These are phyloP conservation scores for Labeo catla DNA, from an alignment of 2,113 vertebrate genomes.

Conservation along the genomic window DNA sequence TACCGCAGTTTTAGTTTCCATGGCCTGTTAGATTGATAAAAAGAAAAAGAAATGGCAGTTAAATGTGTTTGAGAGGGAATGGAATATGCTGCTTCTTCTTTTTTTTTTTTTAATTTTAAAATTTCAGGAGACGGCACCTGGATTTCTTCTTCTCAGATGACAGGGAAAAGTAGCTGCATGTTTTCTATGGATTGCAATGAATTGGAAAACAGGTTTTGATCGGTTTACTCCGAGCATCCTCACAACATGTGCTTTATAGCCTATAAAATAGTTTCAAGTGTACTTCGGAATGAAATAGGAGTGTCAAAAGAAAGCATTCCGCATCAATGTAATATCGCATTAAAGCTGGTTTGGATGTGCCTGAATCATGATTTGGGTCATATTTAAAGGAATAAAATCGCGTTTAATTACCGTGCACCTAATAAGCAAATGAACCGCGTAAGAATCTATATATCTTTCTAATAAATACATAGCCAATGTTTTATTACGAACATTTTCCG, in stretches of 20 bases:
- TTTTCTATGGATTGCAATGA: conserved; percentile 49
- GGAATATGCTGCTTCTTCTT: not conserved
- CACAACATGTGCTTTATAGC: conserved; percentile 40
- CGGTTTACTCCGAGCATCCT: conserved; percentile 57
- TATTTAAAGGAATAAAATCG: not conserved
- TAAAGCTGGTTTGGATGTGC: not conserved
- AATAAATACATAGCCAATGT: not conserved
- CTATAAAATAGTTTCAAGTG: conserved; percentile 42
- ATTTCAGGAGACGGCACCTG: conserved; percentile 52
- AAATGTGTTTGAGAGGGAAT: not conserved
- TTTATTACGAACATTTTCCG: not conserved
- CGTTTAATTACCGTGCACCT: not conserved
- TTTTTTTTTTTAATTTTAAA: not conserved
- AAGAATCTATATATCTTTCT: not conserved
- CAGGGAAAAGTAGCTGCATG: conserved; percentile 46
- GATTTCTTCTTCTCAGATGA: conserved; percentile 53
- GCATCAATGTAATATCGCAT: not conserved
- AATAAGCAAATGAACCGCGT: not conserved
- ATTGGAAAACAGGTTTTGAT: conserved; percentile 51
- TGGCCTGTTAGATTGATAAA: not conserved
- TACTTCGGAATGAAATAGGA: not conserved
- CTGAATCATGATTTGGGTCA: not conserved
- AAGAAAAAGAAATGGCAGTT: not conserved
- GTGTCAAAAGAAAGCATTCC: not conserved
- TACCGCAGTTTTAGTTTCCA: not conserved